A percentile compares a stretch with the other conserved stretches of the same genome.
Evolutionary conservation across 92 coral and sea anemone genomes (phyloP).

Genomic region (Palythoa heliodiscus): DNA sequence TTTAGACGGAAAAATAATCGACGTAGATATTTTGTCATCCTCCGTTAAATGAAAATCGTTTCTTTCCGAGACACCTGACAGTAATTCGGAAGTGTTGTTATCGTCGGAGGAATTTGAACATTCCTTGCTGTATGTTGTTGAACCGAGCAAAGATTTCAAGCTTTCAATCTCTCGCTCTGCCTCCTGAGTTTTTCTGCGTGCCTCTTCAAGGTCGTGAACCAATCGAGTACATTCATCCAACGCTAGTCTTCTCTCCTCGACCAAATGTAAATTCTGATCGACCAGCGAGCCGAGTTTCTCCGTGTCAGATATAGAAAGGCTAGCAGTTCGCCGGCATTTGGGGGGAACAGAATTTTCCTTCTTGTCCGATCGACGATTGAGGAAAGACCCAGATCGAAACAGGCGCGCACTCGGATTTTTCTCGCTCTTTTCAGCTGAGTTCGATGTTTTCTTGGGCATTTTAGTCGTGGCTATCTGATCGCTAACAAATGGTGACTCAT

Average conservation of each 20-base stretch:
- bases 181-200: constrained; percentile 56
- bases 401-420: constrained; percentile 61
- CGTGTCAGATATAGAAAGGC: constrained; percentile 66
- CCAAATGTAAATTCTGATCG: constrained; percentile 62
- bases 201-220: constrained; percentile 68
- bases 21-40: constrained; percentile 6
- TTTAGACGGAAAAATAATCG: constrained; percentile 75
- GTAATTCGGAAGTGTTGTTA: constrained; percentile 32
- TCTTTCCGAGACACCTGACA: constrained; percentile 34
- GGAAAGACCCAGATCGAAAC: constrained; percentile 82
- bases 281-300: constrained; percentile 63
- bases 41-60: constrained; percentile 28
- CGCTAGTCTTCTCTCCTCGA: constrained; percentile 70
- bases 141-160: constrained; percentile 74
- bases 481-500: constrained; percentile 29
- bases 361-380: constrained; percentile 63
- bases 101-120: constrained; percentile 33
- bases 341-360: constrained; percentile 49
- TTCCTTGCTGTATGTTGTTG: constrained; percentile 62
- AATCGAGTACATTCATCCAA: constrained; percentile 67
- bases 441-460: constrained; percentile 82
- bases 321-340: constrained; percentile 65
- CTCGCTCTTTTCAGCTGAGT: constrained; percentile 65
- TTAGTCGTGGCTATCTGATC: constrained; percentile 46
- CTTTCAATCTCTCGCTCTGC: constrained; percentile 81